Conservation (phyloP, 2,113 vertebrate genomes). For the Lasiurus borealis region DNA sequence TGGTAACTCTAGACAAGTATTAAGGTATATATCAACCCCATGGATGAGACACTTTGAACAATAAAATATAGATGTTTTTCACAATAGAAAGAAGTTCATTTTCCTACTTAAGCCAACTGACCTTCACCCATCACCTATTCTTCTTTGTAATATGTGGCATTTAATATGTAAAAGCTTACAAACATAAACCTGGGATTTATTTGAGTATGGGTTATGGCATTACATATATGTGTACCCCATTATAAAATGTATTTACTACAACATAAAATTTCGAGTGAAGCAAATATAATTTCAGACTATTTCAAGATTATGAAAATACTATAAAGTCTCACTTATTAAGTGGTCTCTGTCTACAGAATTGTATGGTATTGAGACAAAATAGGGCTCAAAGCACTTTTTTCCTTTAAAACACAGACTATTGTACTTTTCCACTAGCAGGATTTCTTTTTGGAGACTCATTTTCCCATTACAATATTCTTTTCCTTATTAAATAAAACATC, state of each 20-base stretch:
- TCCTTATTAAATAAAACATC: neutral
- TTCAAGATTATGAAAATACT: slow-evolving; percentile 16
- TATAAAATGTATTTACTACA: neutral
- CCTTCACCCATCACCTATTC: neutral
- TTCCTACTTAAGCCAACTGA: neutral
- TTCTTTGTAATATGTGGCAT: neutral
- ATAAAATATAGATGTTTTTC: neutral
- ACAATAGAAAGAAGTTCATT: neutral
- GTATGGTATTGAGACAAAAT: neutral
- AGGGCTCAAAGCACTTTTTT: neutral
- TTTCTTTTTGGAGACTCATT: neutral
- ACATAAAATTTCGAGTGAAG: slow-evolving; percentile 14
- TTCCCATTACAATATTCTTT: neutral
- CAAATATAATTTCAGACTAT: neutral
- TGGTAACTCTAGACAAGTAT: neutral
- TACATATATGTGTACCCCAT: neutral
- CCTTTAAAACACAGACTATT: neutral
- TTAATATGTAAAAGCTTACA: neutral
- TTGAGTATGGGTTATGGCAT: neutral
- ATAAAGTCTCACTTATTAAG: neutral
- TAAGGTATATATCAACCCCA: neutral
- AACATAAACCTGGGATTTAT: neutral
- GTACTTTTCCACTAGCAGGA: neutral
- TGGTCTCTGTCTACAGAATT: neutral
- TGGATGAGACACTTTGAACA: neutral